Evolutionary conservation across 2,113 vertebrate genomes (phyloP), one percentile per base, ranked within the genome.

Genomic region (Vulpes lagopus): DNA sequence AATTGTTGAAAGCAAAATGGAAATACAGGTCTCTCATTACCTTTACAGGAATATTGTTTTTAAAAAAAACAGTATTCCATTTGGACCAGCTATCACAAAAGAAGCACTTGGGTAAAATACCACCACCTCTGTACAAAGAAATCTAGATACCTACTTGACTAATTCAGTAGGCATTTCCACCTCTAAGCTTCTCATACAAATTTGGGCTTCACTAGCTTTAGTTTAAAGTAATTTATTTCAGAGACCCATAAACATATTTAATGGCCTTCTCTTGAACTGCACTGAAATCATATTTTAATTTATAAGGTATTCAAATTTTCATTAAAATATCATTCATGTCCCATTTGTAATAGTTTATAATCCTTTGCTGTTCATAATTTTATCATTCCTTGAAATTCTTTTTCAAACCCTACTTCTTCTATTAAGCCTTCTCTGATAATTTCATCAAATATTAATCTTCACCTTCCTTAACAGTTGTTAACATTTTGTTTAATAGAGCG

Each of bases 171-270:
- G 25, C 51, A 89, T 86, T 74, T 76, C 25, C 20, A 92, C 17
- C n/a, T 57, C 74, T 73, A 79, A 94, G 23, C 57, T 80, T 65
- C 86, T 80, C 27, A 19, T 71, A 73, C 60, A 92, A 91, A 91
- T 82, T 67, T 89, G 57, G 25, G 19, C 57, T 96, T 89, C 82
- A 92, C 82, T 87, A 86, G n/a, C 20, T 94, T 95, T 89, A 85
- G 60, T 88, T 97, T 74, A 96, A 94, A 92, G 51, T 71, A 71
- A 95, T 94, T 88, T 93, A 97, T 97, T 96, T 92, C 55, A 91
- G 30, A 96, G 43, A 51, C 53, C 23, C 20, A 49, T 73, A 96
- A 96, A 80, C n/a, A 91, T 79, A 85, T 62, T 92, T 96, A 96
- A 95, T 74, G 53, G 23, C 17, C 59, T 96, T 95, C 81, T 57